Evolutionary conservation across 30 jellyfish, hydroid and myxozoan genomes (phyloP), one percentile per base, ranked within the genome.

Genomic region (Cassiopea xamachana): DNA sequence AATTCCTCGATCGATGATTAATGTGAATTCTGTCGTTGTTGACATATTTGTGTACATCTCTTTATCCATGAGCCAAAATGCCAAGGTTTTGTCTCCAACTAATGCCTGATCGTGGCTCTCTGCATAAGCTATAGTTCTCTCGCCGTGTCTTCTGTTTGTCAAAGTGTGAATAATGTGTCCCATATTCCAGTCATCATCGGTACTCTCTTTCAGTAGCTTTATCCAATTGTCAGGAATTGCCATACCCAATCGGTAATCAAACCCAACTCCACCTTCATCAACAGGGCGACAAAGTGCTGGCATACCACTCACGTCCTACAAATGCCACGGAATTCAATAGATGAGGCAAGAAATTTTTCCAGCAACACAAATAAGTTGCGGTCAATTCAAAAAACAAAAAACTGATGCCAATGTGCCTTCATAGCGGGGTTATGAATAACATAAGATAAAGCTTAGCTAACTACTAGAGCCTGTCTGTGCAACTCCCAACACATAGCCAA

Each of bases 51-150:
- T 90, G 81, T 97, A 97, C 99, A 97, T 97, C 48, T 93, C 98
- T 75, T 93, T 92, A 73, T 97, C 99, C 99, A 97, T 97, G 72
- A 97, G 75, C 99, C 99, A 97, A 80, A 97, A 97, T 48, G 99
- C 99, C 77, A 97, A 64, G 0, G 99, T 97, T 82, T 97, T 97
- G 78, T 97, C 99, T 16, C 99, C 99, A n/a, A 97, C 99, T 80
- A 97, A 75, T 1, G 99, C 99, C 48, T 97, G 99, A 78, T 97
- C 99, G 77, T 97, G 99, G 58, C 99, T 94, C 80, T 97, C 99
- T 12, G 99, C 98, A 75, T 96, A 92, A 1, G 98, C 98, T 2
- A 96, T 86, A 2, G 96, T 89, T 92, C 89, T 96, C 84, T 96
- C 98, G 27, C 98, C 98, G 55, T 88, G 94, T 18, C 99, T 76